Base-by-base conservation (phyloP, 2,797 vertebrate species). In the Molothrus ater region DNA sequence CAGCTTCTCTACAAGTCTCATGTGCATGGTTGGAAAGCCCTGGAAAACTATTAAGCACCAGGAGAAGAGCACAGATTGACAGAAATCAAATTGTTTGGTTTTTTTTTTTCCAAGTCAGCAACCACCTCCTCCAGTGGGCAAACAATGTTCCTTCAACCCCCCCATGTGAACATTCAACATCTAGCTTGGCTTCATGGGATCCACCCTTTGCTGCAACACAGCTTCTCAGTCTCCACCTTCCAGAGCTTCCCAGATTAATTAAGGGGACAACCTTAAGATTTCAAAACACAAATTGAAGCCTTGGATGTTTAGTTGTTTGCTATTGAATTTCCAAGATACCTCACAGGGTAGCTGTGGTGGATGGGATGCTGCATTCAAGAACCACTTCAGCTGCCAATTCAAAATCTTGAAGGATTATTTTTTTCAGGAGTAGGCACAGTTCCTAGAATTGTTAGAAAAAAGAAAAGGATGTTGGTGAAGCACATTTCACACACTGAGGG, bases 401-500 rank as follows among this genome's bases (percentile, higher is more conserved):
- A 48, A 50, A 63, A 20, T 12, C 31, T 74, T 64, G 53, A 36
- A 53, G 42, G 36, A 22, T 14, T 19, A 4, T 7, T 10, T 54
- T 74, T 60, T 32, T 11, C 25, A 24, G 3, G n/a, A 81, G 42
- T 6, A 61, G 63, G 13, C 24, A 53, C 9, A 31, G 22, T 9
- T 53, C 42, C 65, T 53, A 34, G 25, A 87, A 24, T 29, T 60
- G 13, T 69, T 69, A 69, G 50, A 51, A 64, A 63, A 61, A 86
- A 71, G 9, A n/a, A 59, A 78, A 82, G 43, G 17, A 40, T 65
- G 53, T 51, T 42, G 24, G 12, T 66, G 59, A 81, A 74, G 65
- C 5, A 1, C 28, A 65, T 84, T 57, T 91, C 29, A 82, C 13
- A 17, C 15, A 21, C 15, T 0, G 29, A 1, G 24, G 1, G 1